Conservation (phyloP, 2,113 vertebrate species). For the Hemichromis elongatus region DNA sequence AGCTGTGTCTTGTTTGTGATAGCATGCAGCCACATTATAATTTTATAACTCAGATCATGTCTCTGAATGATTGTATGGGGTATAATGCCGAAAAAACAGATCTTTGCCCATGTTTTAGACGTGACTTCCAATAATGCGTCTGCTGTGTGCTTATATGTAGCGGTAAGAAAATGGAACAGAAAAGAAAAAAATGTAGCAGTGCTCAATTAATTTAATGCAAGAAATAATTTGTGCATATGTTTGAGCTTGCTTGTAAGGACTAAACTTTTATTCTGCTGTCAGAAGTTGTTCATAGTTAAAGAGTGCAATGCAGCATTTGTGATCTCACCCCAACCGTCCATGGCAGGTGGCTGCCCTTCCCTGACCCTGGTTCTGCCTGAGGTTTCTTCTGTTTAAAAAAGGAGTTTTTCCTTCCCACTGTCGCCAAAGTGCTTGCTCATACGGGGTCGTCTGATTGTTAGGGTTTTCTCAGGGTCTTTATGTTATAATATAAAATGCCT, state of each 20-base stretch:
- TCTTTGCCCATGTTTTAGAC: neutral
- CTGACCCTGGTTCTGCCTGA: neutral
- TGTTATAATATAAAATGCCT: neutral
- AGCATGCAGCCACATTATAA: conserved; percentile 14
- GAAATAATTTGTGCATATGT: neutral
- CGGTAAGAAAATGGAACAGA: neutral
- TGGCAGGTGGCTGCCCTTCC: neutral
- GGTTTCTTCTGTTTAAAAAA: neutral
- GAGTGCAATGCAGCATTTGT: neutral
- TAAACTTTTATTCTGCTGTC: neutral
- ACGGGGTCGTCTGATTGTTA: fast-evolving
- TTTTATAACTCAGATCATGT: conserved; percentile 5
- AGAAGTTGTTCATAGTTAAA: neutral
- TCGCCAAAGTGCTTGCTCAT: fast-evolving
- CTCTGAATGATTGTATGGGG: neutral
- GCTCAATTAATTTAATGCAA: neutral
- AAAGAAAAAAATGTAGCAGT: neutral
- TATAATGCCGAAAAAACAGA: neutral
- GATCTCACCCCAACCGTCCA: neutral
- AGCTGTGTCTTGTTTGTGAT: conserved; percentile 5
- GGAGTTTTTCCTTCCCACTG: neutral
- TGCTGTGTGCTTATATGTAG: neutral
- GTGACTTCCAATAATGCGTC: neutral
- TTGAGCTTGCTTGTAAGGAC: neutral
- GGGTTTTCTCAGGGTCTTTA: neutral